A percentile compares a stretch with the other conserved stretches of the same genome.
Evolutionary conservation across 2,113 vertebrate species (phyloP).

Genomic region (Ibidorhyncha struthersii): DNA sequence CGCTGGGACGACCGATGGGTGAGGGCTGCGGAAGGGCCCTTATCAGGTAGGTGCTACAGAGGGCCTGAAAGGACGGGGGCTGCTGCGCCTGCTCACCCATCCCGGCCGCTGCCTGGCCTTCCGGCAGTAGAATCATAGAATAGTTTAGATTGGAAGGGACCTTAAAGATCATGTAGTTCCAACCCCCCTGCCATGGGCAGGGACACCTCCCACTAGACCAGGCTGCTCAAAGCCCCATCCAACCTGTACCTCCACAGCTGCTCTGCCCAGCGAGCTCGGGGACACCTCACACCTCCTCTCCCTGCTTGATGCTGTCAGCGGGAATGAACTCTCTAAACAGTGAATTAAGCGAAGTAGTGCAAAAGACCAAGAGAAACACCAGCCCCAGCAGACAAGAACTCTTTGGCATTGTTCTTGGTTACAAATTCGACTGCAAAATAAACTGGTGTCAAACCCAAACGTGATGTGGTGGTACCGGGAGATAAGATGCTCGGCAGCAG

Average conservation of each 20-base stretch:
- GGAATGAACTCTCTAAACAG: not conserved
- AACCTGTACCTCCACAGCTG: not conserved
- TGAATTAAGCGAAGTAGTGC: not conserved
- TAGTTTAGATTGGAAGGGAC: not conserved
- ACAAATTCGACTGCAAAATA: not conserved
- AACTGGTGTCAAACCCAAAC: not conserved
- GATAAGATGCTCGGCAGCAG: not conserved
- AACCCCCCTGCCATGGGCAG: not conserved
- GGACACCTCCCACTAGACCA: not conserved
- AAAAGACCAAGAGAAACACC: not conserved
- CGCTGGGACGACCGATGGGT: rapidly evolving
- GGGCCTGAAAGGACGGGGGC: not conserved
- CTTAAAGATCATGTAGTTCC: not conserved
- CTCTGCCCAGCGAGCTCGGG: not conserved
- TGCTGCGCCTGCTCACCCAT: not conserved
- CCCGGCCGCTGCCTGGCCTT: not conserved
- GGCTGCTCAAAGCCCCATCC: not conserved
- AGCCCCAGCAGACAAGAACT: not conserved
- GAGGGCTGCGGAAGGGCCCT: not conserved
- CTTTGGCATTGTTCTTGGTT: not conserved
- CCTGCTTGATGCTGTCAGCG: not conserved
- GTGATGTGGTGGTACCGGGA: not conserved
- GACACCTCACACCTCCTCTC: not conserved
- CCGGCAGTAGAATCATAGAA: not conserved
- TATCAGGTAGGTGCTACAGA: not conserved